These are phyloP conservation scores for Monochamus saltuarius DNA, from an alignment of 1,140 invertebrate species.

Conservation along the genomic window DNA sequence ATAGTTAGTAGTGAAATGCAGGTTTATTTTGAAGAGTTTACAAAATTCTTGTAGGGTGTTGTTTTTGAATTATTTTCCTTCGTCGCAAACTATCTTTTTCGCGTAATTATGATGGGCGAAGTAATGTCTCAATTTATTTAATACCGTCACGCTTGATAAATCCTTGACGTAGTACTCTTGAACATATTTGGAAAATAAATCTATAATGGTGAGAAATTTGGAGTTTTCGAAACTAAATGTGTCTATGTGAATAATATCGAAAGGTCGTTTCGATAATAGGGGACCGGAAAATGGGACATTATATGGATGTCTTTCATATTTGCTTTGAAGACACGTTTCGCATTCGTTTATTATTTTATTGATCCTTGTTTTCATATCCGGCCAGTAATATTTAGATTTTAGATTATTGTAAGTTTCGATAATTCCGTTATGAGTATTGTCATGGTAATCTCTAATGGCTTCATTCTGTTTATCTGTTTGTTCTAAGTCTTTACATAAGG, in stretches of 20 bases:
- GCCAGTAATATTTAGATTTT: constrained; percentile 30
- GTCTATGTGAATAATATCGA: constrained; percentile 32
- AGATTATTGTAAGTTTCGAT: constrained; percentile 27
- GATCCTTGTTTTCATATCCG: constrained; percentile 19
- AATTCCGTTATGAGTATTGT: constrained; percentile 27
- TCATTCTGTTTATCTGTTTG: constrained; percentile 15
- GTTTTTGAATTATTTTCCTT: constrained; percentile 3
- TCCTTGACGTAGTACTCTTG: not conserved
- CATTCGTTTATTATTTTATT: constrained; percentile 25
- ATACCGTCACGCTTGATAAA: not conserved
- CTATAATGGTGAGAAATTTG: constrained; percentile 38
- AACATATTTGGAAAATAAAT: constrained; percentile 28
- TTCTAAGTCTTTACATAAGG: not conserved
- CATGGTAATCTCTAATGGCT: constrained; percentile 14
- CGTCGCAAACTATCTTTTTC: not conserved
- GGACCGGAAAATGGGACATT: too few relatives aligned
- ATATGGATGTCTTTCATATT: constrained; percentile 28
- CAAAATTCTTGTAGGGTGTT: too few relatives aligned
- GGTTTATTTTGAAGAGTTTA: constrained; percentile 1
- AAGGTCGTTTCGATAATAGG: too few relatives aligned
- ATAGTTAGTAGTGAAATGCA: not conserved
- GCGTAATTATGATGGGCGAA: not conserved
- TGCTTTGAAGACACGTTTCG: constrained; percentile 26
- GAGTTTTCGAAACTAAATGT: constrained; percentile 31
- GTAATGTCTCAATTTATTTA: not conserved